Evolutionary conservation across 2,797 vertebrate species (phyloP).

Genomic region (Chrysocyon brachyurus): DNA sequence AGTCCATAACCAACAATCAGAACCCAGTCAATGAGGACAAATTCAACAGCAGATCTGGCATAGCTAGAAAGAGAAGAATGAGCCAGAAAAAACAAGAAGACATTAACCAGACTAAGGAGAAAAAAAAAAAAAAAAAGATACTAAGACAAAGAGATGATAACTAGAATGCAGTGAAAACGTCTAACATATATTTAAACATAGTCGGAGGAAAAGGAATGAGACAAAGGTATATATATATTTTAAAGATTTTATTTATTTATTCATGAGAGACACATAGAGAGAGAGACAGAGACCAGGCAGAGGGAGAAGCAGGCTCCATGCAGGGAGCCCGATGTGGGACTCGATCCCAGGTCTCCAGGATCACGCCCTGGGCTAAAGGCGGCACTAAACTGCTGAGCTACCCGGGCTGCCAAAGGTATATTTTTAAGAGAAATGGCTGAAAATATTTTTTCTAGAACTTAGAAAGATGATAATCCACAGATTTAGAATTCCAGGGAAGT

Average conservation of each 20-base stretch:
- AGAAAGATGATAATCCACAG: background rate
- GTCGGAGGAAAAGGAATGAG: no score
- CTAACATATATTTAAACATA: background rate
- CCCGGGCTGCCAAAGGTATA: background rate
- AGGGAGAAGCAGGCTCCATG: no score
- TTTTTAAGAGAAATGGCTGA: background rate
- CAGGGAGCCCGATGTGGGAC: no score
- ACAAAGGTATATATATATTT: background rate
- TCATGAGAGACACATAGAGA: no score
- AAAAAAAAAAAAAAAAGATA: no score
- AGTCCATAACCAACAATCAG: no score
- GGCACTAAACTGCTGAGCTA: no score
- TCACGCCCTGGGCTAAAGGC: no score
- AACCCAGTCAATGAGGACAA: background rate
- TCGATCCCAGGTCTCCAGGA: no score
- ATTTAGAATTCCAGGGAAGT: background rate
- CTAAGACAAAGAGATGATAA: background rate
- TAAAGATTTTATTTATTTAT: background rate
- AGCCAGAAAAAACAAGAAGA: background rate
- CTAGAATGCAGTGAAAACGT: fast-evolving
- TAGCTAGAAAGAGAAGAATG: background rate
- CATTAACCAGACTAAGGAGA: background rate
- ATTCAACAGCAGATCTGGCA: background rate
- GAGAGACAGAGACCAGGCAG: no score
- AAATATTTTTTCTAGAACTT: background rate